Evolutionary conservation across 2,797 vertebrate species (phyloP), one percentile per base, ranked within the genome.

Genomic region (Pseudochirops cupreus): DNA sequence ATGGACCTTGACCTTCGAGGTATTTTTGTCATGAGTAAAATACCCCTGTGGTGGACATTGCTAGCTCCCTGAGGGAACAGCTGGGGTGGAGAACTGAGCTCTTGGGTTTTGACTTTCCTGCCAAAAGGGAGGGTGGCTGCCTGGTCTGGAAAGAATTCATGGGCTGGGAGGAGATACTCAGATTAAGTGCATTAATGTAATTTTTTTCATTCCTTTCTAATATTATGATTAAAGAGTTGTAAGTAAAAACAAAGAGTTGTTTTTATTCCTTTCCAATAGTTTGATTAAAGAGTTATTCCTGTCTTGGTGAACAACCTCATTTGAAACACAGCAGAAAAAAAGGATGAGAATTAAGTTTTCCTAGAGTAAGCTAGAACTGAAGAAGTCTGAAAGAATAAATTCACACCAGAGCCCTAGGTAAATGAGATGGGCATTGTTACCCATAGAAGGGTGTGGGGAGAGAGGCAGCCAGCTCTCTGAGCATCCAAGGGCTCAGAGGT

Each of bases 151-250:
- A 87, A 87, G 74, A 87, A 87, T 87, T 87, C 10, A 13, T 46
- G 74, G 74, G 74, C 39, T 87, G 74, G 74, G 74, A 87, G 74
- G 39, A 87, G 39, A 87, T 87, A 50, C 39, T 39, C 74, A 87
- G 74, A 87, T 87, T 87, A 87, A 87, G 39, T 87, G 74, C 74
- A 87, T 87, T 87, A 87, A 50, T 87, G 74, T 87, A 87, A 87
- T 87, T 87, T 87, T 87, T 87, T 87, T 87, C 74, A 87, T 87
- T 87, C 74, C 74, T 87, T 87, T 87, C 74, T 87, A 87, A 87
- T 87, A 87, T 87, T 87, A 87, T 26, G 39, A 87, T 87, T 87
- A 87, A 87, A 87, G 74, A 87, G 74, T 26, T 87, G 39, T 87
- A 50, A 46, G 74, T 46, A 50, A 87, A 87, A 46, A 87, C 74